These are phyloP conservation scores for Mechanitis mazaeus DNA, from an alignment of 2,888 invertebrate genomes.

Conservation along the genomic window DNA sequence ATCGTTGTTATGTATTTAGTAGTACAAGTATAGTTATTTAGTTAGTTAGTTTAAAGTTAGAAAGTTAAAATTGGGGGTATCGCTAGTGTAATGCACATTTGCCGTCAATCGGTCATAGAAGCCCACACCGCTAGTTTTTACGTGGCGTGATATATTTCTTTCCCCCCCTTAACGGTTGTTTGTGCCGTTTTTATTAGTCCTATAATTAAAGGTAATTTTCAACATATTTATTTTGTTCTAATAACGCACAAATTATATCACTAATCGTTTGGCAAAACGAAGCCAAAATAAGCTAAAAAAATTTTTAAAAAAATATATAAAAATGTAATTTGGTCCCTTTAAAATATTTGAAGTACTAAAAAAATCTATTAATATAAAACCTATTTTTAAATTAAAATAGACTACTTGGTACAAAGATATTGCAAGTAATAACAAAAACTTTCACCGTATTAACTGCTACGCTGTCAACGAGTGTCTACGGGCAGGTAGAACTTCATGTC, in stretches of 20 bases:
- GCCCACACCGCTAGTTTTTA: constrained; percentile 40
- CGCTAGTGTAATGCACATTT: constrained; percentile 33
- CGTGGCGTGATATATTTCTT: constrained; percentile 56
- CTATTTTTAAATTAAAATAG: no score
- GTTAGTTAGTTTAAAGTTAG: neutral
- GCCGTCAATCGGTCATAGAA: constrained; percentile 47
- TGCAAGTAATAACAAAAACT: neutral
- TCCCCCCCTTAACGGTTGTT: constrained; percentile 44
- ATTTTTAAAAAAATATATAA: no score
- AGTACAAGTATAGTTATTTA: no score
- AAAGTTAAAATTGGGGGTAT: constrained; percentile 12
- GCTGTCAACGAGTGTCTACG: neutral
- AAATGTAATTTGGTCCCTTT: no score
- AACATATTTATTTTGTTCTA: constrained; percentile 4
- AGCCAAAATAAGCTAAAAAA: no score
- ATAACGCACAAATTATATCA: constrained; percentile 1
- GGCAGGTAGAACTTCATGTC: neutral
- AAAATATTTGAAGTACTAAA: no score
- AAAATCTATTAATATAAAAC: no score
- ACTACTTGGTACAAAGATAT: no score
- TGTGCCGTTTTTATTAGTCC: constrained; percentile 37
- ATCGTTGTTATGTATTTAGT: no score
- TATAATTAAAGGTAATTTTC: constrained; percentile 22
- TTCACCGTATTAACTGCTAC: neutral
- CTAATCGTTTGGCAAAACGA: no score